Base-by-base conservation (phyloP, 2,113 vertebrate genomes). In the Atherinomorus stipes region DNA sequence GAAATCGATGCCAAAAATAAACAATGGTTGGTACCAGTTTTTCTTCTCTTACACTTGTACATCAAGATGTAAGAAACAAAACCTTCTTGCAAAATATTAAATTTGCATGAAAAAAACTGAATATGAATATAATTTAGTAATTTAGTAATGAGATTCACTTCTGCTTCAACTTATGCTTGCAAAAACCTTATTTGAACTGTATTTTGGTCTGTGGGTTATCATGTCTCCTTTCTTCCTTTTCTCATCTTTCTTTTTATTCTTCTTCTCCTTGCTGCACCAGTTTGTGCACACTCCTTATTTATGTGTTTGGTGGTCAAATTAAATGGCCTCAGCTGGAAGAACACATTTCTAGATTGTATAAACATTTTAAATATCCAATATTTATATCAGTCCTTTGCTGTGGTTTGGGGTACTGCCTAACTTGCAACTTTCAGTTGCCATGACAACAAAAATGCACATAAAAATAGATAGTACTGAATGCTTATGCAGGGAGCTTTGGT, bases 361-460 rank as follows among this genome's bases (percentile, higher is more conserved):
- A 68, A 72, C 63, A 26, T 50, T 70, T 52, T 11, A 74, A 73
- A 51, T 56, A 44, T 54, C 64, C 26, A 50, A 16, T 52, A 50
- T 22, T 70, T 51, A 73, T 62, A 34, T 49, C 40, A 50, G 38
- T 63, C 28, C 4, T 71, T 74, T 3, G 21, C 34, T 2, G 19
- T 56, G 57, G 58, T 66, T 60, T 21, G 22, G n/a, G 21, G 57
- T 52, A 45, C 10, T 22, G 12, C 40, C 10, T 19, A 64, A 83
- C 52, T 54, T 74, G 64, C 34, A 64, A 83, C 52, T 54, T 74
- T 67, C 34, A 73, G 66, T 80, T 82, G 61, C 64, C 60, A 38
- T 83, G 40, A 74, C 67, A 81, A 65, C 63, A 26, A 0, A 59
- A 42, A 80, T 49, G 38, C 61, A 54, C 44, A 12, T 47, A 56